Conservation (phyloP, 2,888 invertebrate species). For the Marasmarcha lunaedactyla region DNA sequence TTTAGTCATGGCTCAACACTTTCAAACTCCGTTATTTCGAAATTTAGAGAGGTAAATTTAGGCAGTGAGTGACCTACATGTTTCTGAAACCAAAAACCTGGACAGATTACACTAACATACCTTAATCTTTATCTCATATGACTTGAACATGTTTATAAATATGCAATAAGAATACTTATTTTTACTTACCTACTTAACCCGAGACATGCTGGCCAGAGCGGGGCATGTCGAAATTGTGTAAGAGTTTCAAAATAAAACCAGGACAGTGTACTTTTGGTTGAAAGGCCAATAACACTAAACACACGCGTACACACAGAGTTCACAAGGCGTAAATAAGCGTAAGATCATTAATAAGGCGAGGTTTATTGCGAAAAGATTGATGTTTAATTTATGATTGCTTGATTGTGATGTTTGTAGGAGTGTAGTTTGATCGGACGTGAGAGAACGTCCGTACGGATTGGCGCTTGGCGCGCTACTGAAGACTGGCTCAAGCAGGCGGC, state of each 20-base stretch:
- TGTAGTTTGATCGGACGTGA: slow-evolving; percentile 17
- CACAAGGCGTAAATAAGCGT: slow-evolving; percentile 9
- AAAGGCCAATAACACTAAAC: slow-evolving; percentile 21
- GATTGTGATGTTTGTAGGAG: slow-evolving; percentile 24
- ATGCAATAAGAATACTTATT: too few species aligned
- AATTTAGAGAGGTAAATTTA: too few species aligned
- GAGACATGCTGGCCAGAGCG: slow-evolving; percentile 13
- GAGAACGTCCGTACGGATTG: slow-evolving; percentile 20
- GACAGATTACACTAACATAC: too few species aligned
- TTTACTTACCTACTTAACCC: slow-evolving; percentile 24
- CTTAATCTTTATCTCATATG: too few species aligned
- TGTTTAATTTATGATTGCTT: slow-evolving; percentile 43
- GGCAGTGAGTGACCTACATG: too few species aligned
- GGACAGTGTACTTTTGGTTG: slow-evolving; percentile 30
- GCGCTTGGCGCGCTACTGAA: slow-evolving; percentile 47
- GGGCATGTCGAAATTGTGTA: slow-evolving; percentile 35
- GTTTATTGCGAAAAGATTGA: slow-evolving; percentile 9
- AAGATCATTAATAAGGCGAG: slow-evolving; percentile 5
- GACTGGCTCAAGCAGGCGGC: not conserved
- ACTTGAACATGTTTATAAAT: too few species aligned
- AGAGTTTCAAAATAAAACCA: slow-evolving; percentile 42
- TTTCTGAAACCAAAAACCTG: too few species aligned
- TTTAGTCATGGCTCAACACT: too few species aligned
- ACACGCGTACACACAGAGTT: slow-evolving; percentile 15
- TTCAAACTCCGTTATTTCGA: too few species aligned